phyloP scores from a whole-genome alignment of 2,797 vertebrate genomes.

The Myotis planiceps region DNA sequence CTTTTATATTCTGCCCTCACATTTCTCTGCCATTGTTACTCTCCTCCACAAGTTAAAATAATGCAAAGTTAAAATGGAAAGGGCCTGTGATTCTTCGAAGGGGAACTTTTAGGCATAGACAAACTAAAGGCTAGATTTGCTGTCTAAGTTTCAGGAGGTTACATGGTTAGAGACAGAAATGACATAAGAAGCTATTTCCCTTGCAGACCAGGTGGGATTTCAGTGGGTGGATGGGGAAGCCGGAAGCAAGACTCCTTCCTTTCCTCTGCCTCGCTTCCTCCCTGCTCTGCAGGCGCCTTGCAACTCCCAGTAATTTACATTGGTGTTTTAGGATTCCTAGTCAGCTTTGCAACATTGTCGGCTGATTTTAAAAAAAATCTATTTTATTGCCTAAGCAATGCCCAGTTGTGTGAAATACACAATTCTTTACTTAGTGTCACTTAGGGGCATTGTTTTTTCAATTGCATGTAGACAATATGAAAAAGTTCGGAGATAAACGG shows the following conservation, averaged over 20 bases:
- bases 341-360: not conserved
- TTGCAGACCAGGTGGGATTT: not conserved
- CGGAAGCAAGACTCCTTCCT: not conserved
- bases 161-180: not conserved
- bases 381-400: not conserved
- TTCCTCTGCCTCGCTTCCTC: not conserved
- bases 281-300: accelerated
- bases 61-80: not conserved
- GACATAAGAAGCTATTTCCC: not conserved
- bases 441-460: not conserved
- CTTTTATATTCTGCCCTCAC: not conserved
- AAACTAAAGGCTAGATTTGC: not conserved
- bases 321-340: not conserved
- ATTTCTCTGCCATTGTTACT: not conserved
- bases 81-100: not conserved
- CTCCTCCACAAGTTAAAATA: not conserved
- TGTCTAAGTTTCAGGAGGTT: not conserved
- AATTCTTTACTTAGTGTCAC: not conserved
- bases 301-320: not conserved
- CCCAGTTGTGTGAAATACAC: not conserved
- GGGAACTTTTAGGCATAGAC: not conserved
- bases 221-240: not conserved
- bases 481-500: not conserved
- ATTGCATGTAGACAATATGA: not conserved
- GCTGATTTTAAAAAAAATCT: not conserved